Percentiles rank a stretch among this genome's conserved stretches.
Evolutionary conservation across 2,888 invertebrate genomes (phyloP).

Genomic region (Cremastinae sp.): DNA sequence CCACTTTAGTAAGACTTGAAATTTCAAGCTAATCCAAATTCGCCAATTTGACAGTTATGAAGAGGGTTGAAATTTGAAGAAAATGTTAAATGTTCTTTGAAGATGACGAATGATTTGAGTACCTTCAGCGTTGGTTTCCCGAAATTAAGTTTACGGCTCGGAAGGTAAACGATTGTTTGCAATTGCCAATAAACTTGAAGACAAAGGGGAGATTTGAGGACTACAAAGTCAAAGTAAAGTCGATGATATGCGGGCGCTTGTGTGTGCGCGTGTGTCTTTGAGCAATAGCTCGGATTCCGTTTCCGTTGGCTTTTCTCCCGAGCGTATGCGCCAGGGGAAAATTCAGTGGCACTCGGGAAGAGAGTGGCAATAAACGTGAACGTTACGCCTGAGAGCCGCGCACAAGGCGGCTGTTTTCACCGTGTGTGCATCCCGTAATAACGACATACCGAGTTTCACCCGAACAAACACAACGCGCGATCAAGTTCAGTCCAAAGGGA

Average conservation of each 20-base stretch:
- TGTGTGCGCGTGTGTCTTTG: not conserved
- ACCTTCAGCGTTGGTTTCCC: slow-evolving; percentile 41
- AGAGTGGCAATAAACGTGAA: slow-evolving; percentile 59
- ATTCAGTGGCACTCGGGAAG: slow-evolving; percentile 61
- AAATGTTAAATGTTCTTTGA: too few relatives aligned
- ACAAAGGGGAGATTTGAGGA: slow-evolving; percentile 12
- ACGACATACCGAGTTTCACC: not conserved
- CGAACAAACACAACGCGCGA: slow-evolving; percentile 7
- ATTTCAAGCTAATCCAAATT: too few relatives aligned
- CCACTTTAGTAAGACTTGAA: too few relatives aligned
- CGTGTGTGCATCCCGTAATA: too few relatives aligned
- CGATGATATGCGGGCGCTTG: not conserved
- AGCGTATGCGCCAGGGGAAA: slow-evolving; percentile 56
- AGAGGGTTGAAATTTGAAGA: too few relatives aligned
- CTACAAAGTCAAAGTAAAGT: slow-evolving; percentile 24
- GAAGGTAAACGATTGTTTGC: slow-evolving; percentile 41
- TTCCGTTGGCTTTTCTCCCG: slow-evolving; percentile 14
- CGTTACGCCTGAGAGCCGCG: slow-evolving; percentile 45
- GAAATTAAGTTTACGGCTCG: slow-evolving; percentile 50
- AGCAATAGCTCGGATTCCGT: not conserved
- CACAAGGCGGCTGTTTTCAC: slow-evolving; percentile 2
- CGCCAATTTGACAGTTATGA: too few relatives aligned
- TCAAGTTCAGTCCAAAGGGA: not conserved
- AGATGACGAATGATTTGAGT: too few relatives aligned
- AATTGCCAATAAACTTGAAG: slow-evolving; percentile 58